Evolutionary conservation across 2,888 invertebrate genomes (phyloP), one percentile per base, ranked within the genome.

Genomic region (Synanthedon vespiformis): DNA sequence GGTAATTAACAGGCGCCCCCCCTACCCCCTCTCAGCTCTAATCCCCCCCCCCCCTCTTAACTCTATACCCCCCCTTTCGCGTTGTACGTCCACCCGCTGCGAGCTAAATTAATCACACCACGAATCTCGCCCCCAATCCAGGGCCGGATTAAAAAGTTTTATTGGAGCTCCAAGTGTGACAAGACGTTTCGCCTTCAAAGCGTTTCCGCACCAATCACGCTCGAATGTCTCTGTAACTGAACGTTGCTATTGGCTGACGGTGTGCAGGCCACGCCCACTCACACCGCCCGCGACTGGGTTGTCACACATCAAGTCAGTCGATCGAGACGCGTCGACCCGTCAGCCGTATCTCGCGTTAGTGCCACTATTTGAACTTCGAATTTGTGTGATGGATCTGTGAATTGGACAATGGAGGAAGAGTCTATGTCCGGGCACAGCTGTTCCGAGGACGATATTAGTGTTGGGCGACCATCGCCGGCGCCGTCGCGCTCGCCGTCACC

Each of bases 361-460:
- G 60, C 63, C 65, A 64, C 64, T 61, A 61, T 63, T 67, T 71
- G 73, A 73, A 68, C 67, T 76, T 68, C 72, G 75, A 74, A 67
- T 66, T 58, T 77, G 77, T 84, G 85, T 83, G 82, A 87, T 86
- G 85, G 83, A 83, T 82, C 74, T 74, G 80, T 86, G 83, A 84
- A 74, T 62, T 67, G 69, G 69, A 71, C 65, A 65, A 87, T 89
- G 88, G 75, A 78, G 72, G 76, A 86, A 83, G 77, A 87, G 80
- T 80, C 79, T 74, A 80, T 84, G 82, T 77, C 81, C 65, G 78
- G 82, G 61, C 85, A 84, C 76, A 89, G 81, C 75, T 88, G 82
- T 73, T 87, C 84, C 70, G 87, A 93, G 61, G 93, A 93, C 82
- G 94, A 94, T 78, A 94, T 94, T 67, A 93, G 93, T 75, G 94